These are phyloP conservation scores for Seladonia tumulorum DNA, from an alignment of 2,888 invertebrate genomes.

Conservation along the genomic window DNA sequence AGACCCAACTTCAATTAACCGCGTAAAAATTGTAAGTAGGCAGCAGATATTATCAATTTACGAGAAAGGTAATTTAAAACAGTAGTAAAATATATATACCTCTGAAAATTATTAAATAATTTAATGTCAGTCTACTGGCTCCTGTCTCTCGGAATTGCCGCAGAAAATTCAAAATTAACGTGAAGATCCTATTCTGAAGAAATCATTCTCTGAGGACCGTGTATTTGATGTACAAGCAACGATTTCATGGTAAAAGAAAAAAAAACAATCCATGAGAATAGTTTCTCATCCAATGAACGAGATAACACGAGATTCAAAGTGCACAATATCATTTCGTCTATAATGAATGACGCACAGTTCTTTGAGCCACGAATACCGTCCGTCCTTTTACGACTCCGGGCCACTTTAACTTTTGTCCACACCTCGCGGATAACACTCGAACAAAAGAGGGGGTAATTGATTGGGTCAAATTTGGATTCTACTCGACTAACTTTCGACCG, in stretches of 20 bases:
- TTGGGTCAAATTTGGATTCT: conserved; percentile 3
- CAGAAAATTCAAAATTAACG: too few relatives aligned
- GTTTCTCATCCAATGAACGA: neutral
- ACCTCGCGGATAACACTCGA: neutral
- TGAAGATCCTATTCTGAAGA: too few relatives aligned
- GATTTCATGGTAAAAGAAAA: neutral
- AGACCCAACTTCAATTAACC: too few relatives aligned
- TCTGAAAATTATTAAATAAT: too few relatives aligned
- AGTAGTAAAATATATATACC: too few relatives aligned
- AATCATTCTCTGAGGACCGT: too few relatives aligned
- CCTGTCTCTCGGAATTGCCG: too few relatives aligned
- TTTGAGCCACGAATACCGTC: neutral
- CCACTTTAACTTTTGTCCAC: conserved; percentile 6
- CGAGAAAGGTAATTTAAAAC: too few relatives aligned
- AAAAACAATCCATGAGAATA: neutral
- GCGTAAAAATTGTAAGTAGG: too few relatives aligned
- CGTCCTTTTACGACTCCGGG: neutral
- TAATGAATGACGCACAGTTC: neutral
- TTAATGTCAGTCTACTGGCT: too few relatives aligned
- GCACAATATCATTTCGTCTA: neutral
- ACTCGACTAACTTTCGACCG: neutral
- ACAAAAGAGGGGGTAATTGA: neutral
- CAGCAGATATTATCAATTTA: too few relatives aligned
- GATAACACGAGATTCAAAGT: neutral
- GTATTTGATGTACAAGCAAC: too few relatives aligned